Conservation (phyloP, 2,113 vertebrate species). For the Sinocyclocheilus maitianheensis region DNA sequence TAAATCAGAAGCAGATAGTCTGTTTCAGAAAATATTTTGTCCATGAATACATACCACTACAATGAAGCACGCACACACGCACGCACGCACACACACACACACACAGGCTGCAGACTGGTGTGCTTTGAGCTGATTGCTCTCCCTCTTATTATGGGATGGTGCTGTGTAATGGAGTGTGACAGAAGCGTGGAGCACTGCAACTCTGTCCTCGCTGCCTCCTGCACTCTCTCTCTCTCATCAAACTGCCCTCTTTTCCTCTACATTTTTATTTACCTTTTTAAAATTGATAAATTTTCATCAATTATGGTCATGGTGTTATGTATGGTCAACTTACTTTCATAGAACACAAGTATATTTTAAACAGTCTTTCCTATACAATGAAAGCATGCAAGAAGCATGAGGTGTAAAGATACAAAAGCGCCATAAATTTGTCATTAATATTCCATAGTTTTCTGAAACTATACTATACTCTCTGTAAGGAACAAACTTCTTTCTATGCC, state of each 20-base stretch:
- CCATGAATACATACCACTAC: not conserved
- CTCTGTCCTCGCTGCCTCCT: constrained; percentile 63
- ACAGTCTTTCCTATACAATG: not conserved
- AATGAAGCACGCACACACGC: not conserved
- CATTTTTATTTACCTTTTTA: not conserved
- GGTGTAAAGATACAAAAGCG: not conserved
- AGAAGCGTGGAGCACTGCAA: constrained; percentile 85
- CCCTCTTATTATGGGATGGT: constrained; percentile 86
- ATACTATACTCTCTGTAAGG: not conserved
- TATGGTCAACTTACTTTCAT: not conserved
- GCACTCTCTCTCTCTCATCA: not conserved
- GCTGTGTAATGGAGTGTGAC: constrained; percentile 94
- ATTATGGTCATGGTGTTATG: not conserved
- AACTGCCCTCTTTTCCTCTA: constrained; percentile 53
- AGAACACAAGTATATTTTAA: not conserved
- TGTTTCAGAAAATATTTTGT: not conserved
- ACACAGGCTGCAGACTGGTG: constrained; percentile 53
- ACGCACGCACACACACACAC: not conserved
- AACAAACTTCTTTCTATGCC: not conserved
- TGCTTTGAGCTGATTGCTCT: constrained; percentile 55
- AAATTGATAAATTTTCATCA: not conserved
- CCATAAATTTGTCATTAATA: not conserved
- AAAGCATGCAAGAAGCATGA: not conserved
- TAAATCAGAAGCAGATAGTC: not conserved
- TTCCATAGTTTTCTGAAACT: not conserved